Conservation (phyloP, 1,140 invertebrate genomes). For the Nasonia vitripennis region DNA sequence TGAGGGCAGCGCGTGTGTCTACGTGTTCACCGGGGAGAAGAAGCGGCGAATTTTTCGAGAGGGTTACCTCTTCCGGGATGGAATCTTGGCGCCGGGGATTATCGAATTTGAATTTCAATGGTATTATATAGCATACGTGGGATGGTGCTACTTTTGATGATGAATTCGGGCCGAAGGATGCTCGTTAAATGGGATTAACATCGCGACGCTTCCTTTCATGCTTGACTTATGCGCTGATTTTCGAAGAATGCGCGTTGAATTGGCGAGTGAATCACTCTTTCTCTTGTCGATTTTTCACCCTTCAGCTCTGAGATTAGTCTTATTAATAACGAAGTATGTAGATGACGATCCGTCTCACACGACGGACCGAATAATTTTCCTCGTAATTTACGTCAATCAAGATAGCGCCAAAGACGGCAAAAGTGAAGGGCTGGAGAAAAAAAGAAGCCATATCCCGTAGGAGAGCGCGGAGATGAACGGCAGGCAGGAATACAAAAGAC, state of each 20-base stretch:
- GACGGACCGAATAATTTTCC: slow-evolving; percentile 30
- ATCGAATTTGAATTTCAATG: background rate
- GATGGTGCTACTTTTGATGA: background rate
- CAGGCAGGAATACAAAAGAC: slow-evolving; percentile 56
- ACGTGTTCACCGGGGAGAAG: background rate
- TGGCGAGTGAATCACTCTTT: background rate
- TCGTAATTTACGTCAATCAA: slow-evolving; percentile 43
- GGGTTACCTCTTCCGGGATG: background rate
- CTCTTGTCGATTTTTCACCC: background rate
- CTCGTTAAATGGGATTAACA: background rate
- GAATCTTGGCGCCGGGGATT: background rate
- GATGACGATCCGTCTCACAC: background rate
- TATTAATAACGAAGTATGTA: background rate
- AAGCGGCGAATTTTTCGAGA: background rate
- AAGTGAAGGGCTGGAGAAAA: slow-evolving; percentile 1
- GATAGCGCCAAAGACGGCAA: slow-evolving; percentile 51
- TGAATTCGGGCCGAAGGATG: background rate
- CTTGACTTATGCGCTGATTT: background rate
- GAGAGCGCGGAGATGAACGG: background rate
- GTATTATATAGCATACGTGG: background rate
- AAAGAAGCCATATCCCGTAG: background rate
- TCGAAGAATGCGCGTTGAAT: background rate
- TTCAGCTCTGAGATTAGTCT: background rate
- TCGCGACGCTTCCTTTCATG: background rate
- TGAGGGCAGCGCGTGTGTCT: background rate